Evolutionary conservation across 2,113 vertebrate genomes (phyloP).

Genomic region (western clawed frog (Xenopus tropicalis)): DNA sequence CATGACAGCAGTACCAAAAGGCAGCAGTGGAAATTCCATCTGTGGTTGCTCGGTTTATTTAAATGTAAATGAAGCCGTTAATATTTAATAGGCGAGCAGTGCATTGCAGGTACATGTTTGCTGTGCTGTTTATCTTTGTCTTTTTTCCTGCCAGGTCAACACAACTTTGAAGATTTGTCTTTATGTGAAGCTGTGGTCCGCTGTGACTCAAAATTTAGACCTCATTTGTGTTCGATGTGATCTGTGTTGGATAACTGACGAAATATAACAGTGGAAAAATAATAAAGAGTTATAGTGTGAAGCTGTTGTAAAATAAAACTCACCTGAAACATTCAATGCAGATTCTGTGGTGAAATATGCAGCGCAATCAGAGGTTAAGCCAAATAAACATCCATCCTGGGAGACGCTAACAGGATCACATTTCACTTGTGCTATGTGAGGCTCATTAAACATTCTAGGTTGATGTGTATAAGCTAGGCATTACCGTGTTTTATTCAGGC

Average conservation of each 20-base stretch:
- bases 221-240: slow-evolving; percentile 86
- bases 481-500: too few relatives aligned
- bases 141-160: slow-evolving; percentile 76
- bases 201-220: slow-evolving; percentile 84
- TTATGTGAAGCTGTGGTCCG: slow-evolving; percentile 76
- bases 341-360: slow-evolving; percentile 48
- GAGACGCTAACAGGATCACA: neutral
- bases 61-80: slow-evolving; percentile 78
- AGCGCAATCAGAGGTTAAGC: too few relatives aligned
- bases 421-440: neutral
- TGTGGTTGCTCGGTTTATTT: slow-evolving; percentile 69
- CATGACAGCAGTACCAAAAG: slow-evolving; percentile 64
- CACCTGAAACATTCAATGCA: slow-evolving; percentile 50
- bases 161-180: slow-evolving; percentile 89
- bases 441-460: too few relatives aligned
- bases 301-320: slow-evolving; percentile 53
- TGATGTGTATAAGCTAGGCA: too few relatives aligned
- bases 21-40: slow-evolving; percentile 60
- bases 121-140: slow-evolving; percentile 66
- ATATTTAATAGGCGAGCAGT: slow-evolving; percentile 75
- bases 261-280: slow-evolving; percentile 50
- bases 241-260: slow-evolving; percentile 70
- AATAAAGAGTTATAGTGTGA: slow-evolving; percentile 58
- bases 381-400: too few relatives aligned
- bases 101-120: slow-evolving; percentile 65